Base-by-base conservation (phyloP, 2,888 invertebrate species). In the Baronia brevicornis region DNA sequence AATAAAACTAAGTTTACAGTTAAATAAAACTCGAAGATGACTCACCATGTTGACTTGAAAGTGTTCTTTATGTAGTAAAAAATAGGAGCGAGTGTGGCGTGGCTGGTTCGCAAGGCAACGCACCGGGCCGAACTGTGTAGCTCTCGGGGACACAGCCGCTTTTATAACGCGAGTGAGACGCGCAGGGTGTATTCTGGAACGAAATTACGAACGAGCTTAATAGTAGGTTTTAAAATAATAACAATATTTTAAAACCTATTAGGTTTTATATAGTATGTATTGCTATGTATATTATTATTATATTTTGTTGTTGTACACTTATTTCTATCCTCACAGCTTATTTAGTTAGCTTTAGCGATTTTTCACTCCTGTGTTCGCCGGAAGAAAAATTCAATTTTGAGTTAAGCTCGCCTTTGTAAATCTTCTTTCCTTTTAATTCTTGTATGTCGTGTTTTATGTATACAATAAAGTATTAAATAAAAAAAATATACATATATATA, bases 101-200 rank as follows among this genome's bases (percentile, higher is more conserved):
- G 54, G 75, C 61, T 71, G 48, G 79, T 67, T 71, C 59, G 80
- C 57, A 48, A 80, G 67, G 79, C 77, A 79, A 79, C 80, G 65
- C 79, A 69, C 80, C 73, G 73, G 54, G 72, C 77, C 74, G 51
- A 59, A 79, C 77, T 79, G 72, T 71, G 65, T 36, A 37, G 33
- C 48, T 43, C 32, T 17, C 31, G 41, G 27, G 23, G 30, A 8
- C 20, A 8, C 6, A 31, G n/a, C 19, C 24, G 44, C 44, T 54
- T 66, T 60, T 75, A 67, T 71, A 64, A 44, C 19, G 17, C 13
- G 38, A 3, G 7, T 9, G 25, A 11, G 18, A 23, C 41, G 48
- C 49, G 51, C 42, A 38, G 27, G 39, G 33, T 19, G 32, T 71
- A 72, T 72, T 73, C 74, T 66, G 69, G 39, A 33, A 7, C n/a